These are phyloP conservation scores for Gnathonemus echidnorhynchus DNA, from an alignment of 2,113 vertebrate species.

Conservation along the genomic window DNA sequence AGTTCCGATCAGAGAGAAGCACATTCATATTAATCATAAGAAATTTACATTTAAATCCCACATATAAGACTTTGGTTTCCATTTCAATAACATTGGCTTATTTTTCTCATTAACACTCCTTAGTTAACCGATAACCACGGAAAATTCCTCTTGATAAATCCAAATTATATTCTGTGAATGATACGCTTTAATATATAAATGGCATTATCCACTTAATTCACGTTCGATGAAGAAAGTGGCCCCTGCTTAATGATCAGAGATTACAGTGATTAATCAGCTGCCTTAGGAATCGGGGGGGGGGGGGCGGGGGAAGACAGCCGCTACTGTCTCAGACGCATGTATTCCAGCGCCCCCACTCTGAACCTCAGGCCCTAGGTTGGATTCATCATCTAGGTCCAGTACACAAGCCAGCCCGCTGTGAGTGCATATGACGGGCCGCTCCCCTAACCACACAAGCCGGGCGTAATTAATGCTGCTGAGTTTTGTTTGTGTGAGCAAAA, in stretches of 20 bases:
- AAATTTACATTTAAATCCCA: not conserved
- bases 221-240: not conserved
- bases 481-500: not conserved
- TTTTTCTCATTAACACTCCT: not conserved
- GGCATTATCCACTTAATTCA: not conserved
- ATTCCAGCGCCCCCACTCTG: not conserved
- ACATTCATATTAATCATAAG: not conserved
- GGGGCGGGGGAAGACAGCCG: not conserved
- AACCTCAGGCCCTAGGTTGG: not conserved
- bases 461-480: not conserved
- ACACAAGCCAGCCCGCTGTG: not conserved
- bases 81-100: not conserved
- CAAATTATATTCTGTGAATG: not conserved
- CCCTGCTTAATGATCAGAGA: not conserved
- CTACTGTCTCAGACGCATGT: not conserved
- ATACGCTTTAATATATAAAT: not conserved
- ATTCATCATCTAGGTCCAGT: not conserved
- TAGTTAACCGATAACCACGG: not conserved
- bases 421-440: not conserved
- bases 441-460: not conserved
- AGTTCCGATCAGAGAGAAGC: not conserved
- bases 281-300: not conserved
- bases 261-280: not conserved
- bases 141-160: not conserved
- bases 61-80: not conserved